Evolutionary conservation across 2,113 vertebrate genomes (phyloP).

Genomic region (Athene noctua): DNA sequence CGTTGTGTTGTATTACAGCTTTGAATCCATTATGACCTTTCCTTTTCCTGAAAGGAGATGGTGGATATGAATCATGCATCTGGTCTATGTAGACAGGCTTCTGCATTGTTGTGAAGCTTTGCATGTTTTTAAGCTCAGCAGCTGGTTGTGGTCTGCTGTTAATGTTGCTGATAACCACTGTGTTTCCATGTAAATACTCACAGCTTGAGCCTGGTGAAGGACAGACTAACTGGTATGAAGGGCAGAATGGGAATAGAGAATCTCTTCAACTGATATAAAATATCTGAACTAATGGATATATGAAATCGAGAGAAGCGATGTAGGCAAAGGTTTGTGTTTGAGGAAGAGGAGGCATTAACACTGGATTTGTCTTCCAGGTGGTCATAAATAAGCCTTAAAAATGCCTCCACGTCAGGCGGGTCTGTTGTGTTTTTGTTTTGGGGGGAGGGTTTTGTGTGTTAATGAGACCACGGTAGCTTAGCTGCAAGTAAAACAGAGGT

Average conservation of each 20-base stretch:
- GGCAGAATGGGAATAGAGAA: not conserved
- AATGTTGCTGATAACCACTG: not conserved
- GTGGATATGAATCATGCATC: fast-evolving
- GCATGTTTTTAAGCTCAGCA: not conserved
- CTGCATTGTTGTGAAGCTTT: not conserved
- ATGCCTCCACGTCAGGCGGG: fast-evolving
- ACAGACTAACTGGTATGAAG: not conserved
- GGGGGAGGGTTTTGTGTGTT: not conserved
- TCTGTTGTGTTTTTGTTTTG: not conserved
- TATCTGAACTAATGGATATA: not conserved
- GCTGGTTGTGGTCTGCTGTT: not conserved
- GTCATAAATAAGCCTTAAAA: fast-evolving
- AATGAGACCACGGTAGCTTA: not conserved
- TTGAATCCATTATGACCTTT: not conserved
- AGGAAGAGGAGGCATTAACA: not conserved
- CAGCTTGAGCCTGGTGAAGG: not conserved
- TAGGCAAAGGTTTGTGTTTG: not conserved
- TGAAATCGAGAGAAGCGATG: not conserved
- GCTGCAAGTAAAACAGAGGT: not conserved
- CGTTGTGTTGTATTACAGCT: not conserved
- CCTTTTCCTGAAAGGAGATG: not conserved
- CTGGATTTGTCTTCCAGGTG: not conserved
- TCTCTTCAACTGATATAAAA: not conserved
- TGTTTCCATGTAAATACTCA: not conserved
- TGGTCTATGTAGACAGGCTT: not conserved